phyloP scores from a whole-genome alignment of 2,888 invertebrate species.

The Andrena camellia region DNA sequence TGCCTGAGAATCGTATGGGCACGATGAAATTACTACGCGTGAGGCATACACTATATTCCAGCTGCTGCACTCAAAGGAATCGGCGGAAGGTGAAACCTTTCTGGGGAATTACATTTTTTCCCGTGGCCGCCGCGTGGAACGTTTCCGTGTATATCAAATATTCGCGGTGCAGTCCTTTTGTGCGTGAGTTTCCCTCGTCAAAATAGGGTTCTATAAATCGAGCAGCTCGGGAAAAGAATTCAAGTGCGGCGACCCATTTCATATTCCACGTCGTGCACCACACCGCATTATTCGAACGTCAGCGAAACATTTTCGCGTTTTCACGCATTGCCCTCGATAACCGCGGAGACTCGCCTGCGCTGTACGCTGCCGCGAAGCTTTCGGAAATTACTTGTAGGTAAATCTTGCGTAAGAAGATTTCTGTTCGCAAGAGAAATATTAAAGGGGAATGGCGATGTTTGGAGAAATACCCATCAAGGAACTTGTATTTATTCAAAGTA shows the following conservation, averaged over 20 bases:
- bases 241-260: constrained; percentile 54
- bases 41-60: constrained; percentile 1
- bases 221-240: constrained; percentile 32
- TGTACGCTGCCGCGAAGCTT: neutral
- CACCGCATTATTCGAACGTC: constrained; percentile 47
- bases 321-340: constrained; percentile 22
- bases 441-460: neutral
- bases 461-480: neutral
- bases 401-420: constrained; percentile 25
- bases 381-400: constrained; percentile 25
- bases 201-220: constrained; percentile 50
- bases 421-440: neutral
- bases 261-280: constrained; percentile 26
- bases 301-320: constrained; percentile 23
- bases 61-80: constrained; percentile 28
- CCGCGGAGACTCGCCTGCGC: constrained; percentile 4
- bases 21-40: neutral
- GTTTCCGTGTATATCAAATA: constrained; percentile 42
- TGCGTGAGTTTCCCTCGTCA: constrained; percentile 40
- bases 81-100: constrained; percentile 44
- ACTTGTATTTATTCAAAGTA: neutral
- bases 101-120: constrained; percentile 56
- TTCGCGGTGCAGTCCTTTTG: constrained; percentile 43
- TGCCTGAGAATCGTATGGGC: neutral
- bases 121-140: constrained; percentile 10